Conservation (phyloP, 37 sponge, comb jelly and placozoan genomes). For the Halichondria panicea region DNA sequence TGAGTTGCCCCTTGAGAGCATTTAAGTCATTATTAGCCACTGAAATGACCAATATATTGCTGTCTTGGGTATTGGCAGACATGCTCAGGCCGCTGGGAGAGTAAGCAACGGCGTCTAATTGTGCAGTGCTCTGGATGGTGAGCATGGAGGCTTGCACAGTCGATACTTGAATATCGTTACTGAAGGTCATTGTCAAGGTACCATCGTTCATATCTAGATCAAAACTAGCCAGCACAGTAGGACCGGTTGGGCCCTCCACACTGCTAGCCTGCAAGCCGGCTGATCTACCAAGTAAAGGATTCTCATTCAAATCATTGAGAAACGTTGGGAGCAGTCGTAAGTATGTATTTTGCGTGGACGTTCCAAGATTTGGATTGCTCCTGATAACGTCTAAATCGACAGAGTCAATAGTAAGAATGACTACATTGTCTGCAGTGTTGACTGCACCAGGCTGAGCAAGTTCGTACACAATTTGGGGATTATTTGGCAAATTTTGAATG, state of each 20-base stretch:
- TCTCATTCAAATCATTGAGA: no score
- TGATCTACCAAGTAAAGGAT: no score
- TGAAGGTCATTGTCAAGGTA: background rate
- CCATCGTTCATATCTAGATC: conserved; percentile 17
- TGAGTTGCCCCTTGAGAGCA: conserved; percentile 1
- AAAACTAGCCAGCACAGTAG: no score
- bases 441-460: conserved; percentile 2
- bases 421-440: background rate
- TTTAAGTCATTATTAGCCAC: conserved; percentile 15
- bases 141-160: background rate
- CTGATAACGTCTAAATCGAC: conserved; percentile 3
- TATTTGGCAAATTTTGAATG: background rate
- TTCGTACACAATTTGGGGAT: background rate
- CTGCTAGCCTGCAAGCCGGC: no score
- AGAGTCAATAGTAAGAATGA: background rate
- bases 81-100: background rate
- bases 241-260: no score
- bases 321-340: no score
- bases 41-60: conserved; percentile 1
- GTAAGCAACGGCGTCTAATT: background rate
- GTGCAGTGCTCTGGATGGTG: conserved; percentile 4
- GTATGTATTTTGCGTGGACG: conserved; percentile 10
- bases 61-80: conserved; percentile 1
- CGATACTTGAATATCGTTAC: conserved; percentile 9
- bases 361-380: background rate